These are phyloP conservation scores for Nettapus auritus DNA, from an alignment of 2,113 vertebrate genomes.

Conservation along the genomic window DNA sequence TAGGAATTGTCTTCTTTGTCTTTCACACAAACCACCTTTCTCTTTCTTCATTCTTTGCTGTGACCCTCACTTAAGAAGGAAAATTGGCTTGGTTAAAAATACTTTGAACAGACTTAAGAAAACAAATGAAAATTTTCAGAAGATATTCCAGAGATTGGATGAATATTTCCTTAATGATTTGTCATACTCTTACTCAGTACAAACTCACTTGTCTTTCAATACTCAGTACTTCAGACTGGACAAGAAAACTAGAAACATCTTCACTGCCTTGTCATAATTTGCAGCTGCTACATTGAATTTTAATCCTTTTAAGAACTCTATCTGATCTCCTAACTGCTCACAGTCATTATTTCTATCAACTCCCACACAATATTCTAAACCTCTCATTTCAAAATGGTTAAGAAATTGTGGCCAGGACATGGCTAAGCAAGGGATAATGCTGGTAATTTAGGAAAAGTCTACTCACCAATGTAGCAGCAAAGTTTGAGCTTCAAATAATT, in stretches of 20 bases:
- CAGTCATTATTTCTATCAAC: background rate
- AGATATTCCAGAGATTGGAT: background rate
- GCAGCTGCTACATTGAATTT: background rate
- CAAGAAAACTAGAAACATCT: background rate
- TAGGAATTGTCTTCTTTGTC: background rate
- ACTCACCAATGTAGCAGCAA: background rate
- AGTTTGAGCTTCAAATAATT: background rate
- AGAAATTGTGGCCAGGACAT: background rate
- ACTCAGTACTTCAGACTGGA: background rate
- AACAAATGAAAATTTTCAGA: background rate
- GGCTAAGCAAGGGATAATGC: background rate
- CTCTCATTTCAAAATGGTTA: background rate
- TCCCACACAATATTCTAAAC: background rate
- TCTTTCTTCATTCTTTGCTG: background rate
- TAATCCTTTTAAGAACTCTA: background rate
- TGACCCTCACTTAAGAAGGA: background rate
- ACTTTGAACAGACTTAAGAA: background rate
- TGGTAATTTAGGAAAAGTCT: background rate
- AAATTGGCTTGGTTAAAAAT: background rate
- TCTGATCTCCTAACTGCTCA: background rate
- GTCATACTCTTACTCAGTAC: background rate
- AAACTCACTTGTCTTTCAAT: background rate
- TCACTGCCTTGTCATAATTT: background rate
- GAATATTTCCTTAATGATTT: background rate
- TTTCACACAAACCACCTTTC: background rate